Evolutionary conservation across 2,113 vertebrate genomes (phyloP), one percentile per base, ranked within the genome.

Genomic region (Rhynchopsitta pachyrhyncha): DNA sequence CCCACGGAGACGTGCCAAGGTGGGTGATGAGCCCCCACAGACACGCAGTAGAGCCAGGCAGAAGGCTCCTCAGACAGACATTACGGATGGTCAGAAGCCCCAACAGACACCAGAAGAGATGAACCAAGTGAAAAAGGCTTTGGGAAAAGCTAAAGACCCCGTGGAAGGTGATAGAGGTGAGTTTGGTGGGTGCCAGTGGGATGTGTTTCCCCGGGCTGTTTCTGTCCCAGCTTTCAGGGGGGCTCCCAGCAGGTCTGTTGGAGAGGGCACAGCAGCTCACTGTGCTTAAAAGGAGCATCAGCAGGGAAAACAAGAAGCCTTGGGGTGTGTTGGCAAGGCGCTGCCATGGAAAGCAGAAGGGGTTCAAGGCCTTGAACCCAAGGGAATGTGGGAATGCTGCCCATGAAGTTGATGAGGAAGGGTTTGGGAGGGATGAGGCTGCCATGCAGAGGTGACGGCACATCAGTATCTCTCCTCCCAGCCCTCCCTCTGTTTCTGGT

Each of bases 91-190:
- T 2, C 39, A 67, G 66, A 23, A 75, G 28, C 19, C 55, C 13
- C 19, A 1, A 3, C 25, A 62, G 88, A 42, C 70, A 2, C 5
- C 47, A n/a, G 17, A 59, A 62, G 33, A 80, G 71, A 9, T 0
- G 10, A 44, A 66, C 3, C 27, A 44, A 53, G n/a, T 76, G 63
- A 81, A 97, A 28, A 84, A 52, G 24, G 16, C 96, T 69, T 87
- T 7, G 0, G 92, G 96, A 75, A 94, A 84, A 39, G 95, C 86
- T 3, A 35, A 95, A 23, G 13, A 57, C 1, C 66, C 96, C 2
- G 1, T 31, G 6, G 94, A 91, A 14, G 90, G 82, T 25, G 80
- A 41, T 20, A 25, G 91, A 8, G 97, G 98, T 98, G 28, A 95
- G 97, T 96, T 50, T 13, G 13, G 16, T 4, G 29, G 13, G 28